Evolutionary conservation across 2,113 vertebrate species (phyloP), one percentile per base, ranked within the genome.

Genomic region (Caranx ignobilis): DNA sequence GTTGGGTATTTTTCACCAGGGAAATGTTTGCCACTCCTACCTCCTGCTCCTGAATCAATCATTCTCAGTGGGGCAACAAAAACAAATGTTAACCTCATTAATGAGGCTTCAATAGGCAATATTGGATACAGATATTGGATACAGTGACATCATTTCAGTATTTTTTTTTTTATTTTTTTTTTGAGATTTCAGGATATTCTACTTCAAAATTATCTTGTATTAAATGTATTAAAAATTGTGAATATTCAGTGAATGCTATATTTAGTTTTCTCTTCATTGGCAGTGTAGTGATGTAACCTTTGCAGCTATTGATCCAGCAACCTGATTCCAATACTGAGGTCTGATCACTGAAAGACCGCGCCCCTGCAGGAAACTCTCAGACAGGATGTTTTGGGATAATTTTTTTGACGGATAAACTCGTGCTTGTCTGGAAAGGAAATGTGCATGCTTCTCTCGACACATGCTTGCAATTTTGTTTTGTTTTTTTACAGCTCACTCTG

Each of bases 381-480:
- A 84, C 77, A 61, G 71, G 71, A 85, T 86, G 79, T 83, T 81
- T 86, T 76, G 66, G 60, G 47, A 43, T 34, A 55, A 32, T 54
- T 54, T 81, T 71, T 86, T 77, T 86, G 79, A 87, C 73, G 39
- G 75, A 64, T 85, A 79, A 72, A 79, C 70, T 70, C 31, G 18
- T 43, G 75, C 63, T 79, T 69, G 70, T 80, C 75, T 81, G 61
- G 56, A 41, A 66, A 66, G 47, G 43, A 79, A 71, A 83, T 87
- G 37, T 67, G 54, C 75, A 69, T 65, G 50, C 81, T 75, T 73
- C 76, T 55, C 71, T 78, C 64, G 18, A 84, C 90, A 93, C 87
- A 82, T 88, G 90, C 72, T 93, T 89, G 81, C 87, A 91, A 87
- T 91, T 92, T 89, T 9, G 82, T 81, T 92, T 91, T 92, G 88